Evolutionary conservation across 2,888 invertebrate genomes (phyloP).

Genomic region (Tachina fera): DNA sequence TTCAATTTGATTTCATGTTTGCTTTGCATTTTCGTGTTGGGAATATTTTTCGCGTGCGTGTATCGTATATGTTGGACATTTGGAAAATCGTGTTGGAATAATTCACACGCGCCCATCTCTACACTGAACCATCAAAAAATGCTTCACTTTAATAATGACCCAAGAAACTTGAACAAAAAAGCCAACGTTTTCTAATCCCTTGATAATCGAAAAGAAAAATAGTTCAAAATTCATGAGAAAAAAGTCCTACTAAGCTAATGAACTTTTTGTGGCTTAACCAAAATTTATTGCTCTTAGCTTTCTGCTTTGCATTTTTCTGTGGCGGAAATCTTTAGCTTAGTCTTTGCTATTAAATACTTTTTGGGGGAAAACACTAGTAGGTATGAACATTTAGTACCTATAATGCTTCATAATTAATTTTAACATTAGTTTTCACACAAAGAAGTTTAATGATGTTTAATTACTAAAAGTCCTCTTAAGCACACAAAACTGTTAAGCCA

Average conservation of each 20-base stretch:
- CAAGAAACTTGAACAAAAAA: neutral
- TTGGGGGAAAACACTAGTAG: neutral
- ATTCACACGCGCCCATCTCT: no score
- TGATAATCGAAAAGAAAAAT: neutral
- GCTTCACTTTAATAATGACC: no score
- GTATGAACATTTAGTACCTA: neutral
- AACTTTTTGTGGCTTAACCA: no score
- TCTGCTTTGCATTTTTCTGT: neutral
- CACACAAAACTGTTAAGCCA: conserved; percentile 19
- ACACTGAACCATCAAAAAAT: no score
- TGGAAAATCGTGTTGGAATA: no score
- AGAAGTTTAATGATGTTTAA: neutral
- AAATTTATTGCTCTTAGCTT: no score
- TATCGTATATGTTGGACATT: no score
- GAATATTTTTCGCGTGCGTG: no score
- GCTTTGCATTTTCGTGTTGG: no score
- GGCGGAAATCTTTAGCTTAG: neutral
- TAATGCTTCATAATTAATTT: conserved; percentile 3
- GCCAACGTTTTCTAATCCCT: neutral
- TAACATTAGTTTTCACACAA: neutral
- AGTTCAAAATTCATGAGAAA: neutral
- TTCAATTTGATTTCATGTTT: no score
- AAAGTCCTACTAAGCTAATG: neutral
- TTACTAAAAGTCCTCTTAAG: conserved; percentile 22
- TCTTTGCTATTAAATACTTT: neutral